These are phyloP conservation scores for Bombylius discolor DNA, from an alignment of 2,888 invertebrate species.

Conservation along the genomic window DNA sequence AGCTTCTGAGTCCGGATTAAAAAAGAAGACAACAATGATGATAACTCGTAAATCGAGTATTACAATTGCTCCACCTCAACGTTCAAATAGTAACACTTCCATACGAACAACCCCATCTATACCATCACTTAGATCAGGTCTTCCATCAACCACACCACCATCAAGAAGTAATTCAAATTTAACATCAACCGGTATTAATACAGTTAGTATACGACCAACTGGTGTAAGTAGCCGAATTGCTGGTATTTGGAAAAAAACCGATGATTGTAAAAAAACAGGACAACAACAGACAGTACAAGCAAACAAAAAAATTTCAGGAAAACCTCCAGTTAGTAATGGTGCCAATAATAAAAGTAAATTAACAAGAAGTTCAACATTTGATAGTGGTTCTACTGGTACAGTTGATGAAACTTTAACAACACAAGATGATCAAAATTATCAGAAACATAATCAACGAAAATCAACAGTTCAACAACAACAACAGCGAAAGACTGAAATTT, in stretches of 20 bases:
- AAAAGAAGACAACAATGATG: conserved; percentile 12
- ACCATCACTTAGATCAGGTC: conserved; percentile 16
- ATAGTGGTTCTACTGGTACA: background rate
- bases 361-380: background rate
- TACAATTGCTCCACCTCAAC: conserved; percentile 23
- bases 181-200: conserved; percentile 17
- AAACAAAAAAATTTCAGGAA: too few species aligned
- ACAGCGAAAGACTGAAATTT: too few species aligned
- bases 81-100: conserved; percentile 33
- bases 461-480: too few species aligned
- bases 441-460: background rate
- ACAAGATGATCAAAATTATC: background rate
- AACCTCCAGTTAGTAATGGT: too few species aligned
- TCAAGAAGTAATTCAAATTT: conserved; percentile 35
- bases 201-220: conserved; percentile 21
- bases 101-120: conserved; percentile 24
- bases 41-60: conserved; percentile 17
- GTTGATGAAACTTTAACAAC: background rate
- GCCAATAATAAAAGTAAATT: too few species aligned
- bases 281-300: background rate
- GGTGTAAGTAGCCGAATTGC: conserved; percentile 34
- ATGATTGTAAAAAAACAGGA: background rate
- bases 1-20: background rate
- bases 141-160: conserved; percentile 31
- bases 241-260: conserved; percentile 11